Conservation (phyloP, 2,888 invertebrate genomes). For the Synanthedon andrenaeformis region DNA sequence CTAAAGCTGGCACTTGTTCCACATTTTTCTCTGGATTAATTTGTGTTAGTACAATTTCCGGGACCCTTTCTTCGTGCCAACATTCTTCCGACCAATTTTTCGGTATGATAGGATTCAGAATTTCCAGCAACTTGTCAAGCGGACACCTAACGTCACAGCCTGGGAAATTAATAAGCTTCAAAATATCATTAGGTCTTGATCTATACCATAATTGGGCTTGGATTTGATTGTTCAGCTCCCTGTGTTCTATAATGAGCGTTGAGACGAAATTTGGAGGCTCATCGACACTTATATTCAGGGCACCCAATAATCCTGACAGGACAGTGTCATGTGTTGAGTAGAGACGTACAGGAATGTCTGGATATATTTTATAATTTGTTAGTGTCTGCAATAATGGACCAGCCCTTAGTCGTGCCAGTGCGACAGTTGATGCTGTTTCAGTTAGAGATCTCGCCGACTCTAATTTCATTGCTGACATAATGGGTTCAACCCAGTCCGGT, state of each 20-base stretch:
- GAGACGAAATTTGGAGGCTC: slow-evolving; percentile 6
- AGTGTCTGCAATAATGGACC: slow-evolving; percentile 7
- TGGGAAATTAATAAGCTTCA: slow-evolving; percentile 2
- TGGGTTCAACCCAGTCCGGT: slow-evolving; percentile 6
- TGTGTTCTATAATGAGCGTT: slow-evolving; percentile 5
- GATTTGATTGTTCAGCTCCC: neutral
- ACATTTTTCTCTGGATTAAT: too few relatives aligned
- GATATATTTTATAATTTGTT: neutral
- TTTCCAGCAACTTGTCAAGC: slow-evolving; percentile 1
- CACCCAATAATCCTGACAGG: slow-evolving; percentile 4
- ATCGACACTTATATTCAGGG: slow-evolving; percentile 3
- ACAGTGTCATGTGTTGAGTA: slow-evolving; percentile 9
- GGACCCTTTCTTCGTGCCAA: too few relatives aligned
- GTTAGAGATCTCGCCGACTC: slow-evolving; percentile 2
- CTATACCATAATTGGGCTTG: slow-evolving; percentile 8
- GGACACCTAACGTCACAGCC: slow-evolving; percentile 6
- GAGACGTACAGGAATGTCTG: slow-evolving; percentile 3
- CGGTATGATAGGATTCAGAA: slow-evolving; percentile 5
- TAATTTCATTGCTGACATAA: slow-evolving; percentile 2
- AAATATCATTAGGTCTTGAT: slow-evolving; percentile 1
- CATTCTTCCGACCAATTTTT: slow-evolving; percentile 8
- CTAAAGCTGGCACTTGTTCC: too few relatives aligned
- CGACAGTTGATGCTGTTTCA: neutral
- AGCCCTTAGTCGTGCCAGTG: slow-evolving; percentile 4
- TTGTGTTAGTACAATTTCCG: too few relatives aligned